Percentiles rank a stretch among this genome's conserved stretches.
Conservation (phyloP, 2,113 vertebrate genomes). For the Eurypyga helias region DNA sequence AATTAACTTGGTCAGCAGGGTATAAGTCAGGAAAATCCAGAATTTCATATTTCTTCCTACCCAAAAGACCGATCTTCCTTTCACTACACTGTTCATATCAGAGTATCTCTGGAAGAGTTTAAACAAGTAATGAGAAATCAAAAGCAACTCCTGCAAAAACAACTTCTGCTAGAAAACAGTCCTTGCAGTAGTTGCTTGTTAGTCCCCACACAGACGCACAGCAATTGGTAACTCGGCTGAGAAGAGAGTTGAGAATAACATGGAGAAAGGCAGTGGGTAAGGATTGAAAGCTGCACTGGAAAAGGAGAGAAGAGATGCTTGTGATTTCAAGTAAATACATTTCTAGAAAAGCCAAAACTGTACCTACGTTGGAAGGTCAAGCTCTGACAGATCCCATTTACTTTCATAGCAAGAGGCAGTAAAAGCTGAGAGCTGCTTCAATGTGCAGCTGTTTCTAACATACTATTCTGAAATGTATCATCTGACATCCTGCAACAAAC, state of each 20-base stretch:
- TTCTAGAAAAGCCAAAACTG: neutral
- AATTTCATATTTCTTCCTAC: conserved; percentile 9
- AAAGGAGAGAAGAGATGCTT: neutral
- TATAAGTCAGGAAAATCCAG: neutral
- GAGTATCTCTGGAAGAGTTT: neutral
- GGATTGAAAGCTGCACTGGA: neutral
- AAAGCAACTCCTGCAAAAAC: conserved; percentile 36
- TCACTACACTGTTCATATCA: neutral
- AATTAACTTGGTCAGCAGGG: neutral
- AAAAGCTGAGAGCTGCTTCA: neutral
- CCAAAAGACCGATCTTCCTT: neutral
- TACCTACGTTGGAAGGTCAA: neutral
- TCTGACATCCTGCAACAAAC: neutral
- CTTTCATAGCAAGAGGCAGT: neutral
- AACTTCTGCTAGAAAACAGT: neutral
- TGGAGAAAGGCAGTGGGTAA: neutral
- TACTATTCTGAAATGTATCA: neutral
- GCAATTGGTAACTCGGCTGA: neutral
- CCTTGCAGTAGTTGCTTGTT: neutral
- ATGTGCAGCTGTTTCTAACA: neutral
- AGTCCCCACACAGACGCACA: neutral
- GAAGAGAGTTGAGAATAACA: neutral
- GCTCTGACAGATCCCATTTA: neutral
- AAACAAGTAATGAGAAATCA: conserved; percentile 37
- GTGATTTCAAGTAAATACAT: neutral